phyloP scores from a whole-genome alignment of 37 sponge, comb jelly and placozoan genomes.

The Tethya wilhelma region DNA sequence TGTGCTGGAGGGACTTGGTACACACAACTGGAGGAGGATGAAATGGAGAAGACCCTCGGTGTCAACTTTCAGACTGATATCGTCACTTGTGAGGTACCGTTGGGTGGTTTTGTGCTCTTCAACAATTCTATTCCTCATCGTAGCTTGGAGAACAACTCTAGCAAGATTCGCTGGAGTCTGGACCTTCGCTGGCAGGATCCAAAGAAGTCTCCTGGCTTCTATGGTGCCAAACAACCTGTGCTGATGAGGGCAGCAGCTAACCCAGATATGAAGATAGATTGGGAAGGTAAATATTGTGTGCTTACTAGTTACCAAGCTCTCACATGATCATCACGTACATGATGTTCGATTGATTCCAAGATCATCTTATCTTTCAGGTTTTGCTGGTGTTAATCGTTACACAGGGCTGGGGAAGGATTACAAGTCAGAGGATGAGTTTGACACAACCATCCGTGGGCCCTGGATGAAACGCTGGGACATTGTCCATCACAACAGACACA shows the following conservation, averaged over 20 bases:
- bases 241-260: slow-evolving; percentile 61
- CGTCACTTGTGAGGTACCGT: slow-evolving; percentile 84
- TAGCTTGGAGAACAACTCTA: slow-evolving; percentile 74
- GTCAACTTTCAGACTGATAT: slow-evolving; percentile 63
- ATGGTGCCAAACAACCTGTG: slow-evolving; percentile 68
- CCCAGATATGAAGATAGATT: slow-evolving; percentile 65
- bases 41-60: slow-evolving; percentile 69
- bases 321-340: neutral
- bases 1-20: slow-evolving; percentile 91
- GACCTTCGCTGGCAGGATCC: slow-evolving; percentile 89
- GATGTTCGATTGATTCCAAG: neutral
- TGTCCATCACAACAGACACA: slow-evolving; percentile 86
- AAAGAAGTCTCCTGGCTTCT: slow-evolving; percentile 69
- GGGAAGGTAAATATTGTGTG: slow-evolving; percentile 28
- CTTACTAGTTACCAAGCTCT: neutral
- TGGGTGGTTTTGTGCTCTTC: slow-evolving; percentile 77
- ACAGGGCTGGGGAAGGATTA: neutral
- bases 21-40: slow-evolving; percentile 66
- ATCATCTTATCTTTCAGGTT: slow-evolving; percentile 12
- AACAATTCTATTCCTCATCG: slow-evolving; percentile 87
- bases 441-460: slow-evolving; percentile 86
- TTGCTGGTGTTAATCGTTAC: slow-evolving; percentile 59
- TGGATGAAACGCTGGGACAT: slow-evolving; percentile 93
- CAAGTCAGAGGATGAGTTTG: slow-evolving; percentile 62
- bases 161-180: slow-evolving; percentile 84